phyloP scores from a whole-genome alignment of 1,140 invertebrate genomes.

The Ips nitidus region DNA sequence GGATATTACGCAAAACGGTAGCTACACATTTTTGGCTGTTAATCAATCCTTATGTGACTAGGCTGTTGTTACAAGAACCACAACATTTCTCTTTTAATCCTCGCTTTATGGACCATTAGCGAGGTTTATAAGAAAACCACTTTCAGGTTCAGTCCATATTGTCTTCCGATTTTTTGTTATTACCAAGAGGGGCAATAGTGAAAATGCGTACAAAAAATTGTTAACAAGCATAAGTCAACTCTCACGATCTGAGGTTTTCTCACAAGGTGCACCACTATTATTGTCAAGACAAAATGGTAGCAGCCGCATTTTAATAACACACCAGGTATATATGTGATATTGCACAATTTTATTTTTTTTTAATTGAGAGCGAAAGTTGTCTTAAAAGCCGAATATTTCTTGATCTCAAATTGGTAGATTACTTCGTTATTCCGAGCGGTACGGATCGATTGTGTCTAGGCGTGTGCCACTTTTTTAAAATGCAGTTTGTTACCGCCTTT shows the following conservation, averaged over 20 bases:
- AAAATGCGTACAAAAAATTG: too few species aligned
- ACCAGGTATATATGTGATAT: background rate
- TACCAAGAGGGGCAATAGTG: too few species aligned
- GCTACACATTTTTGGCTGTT: background rate
- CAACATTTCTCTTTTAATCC: slow-evolving; percentile 2
- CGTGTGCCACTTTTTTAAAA: background rate
- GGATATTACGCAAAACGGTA: slow-evolving; percentile 6
- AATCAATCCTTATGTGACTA: background rate
- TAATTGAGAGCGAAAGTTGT: slow-evolving; percentile 25
- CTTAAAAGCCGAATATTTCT: slow-evolving; percentile 16
- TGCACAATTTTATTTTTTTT: slow-evolving; percentile 22
- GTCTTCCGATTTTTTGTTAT: too few species aligned
- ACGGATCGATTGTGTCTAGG: slow-evolving; percentile 14
- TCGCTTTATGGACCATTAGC: too few species aligned
- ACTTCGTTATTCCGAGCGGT: slow-evolving; percentile 13
- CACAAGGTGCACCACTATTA: too few species aligned
- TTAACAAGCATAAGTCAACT: too few species aligned
- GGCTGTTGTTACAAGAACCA: background rate
- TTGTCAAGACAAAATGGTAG: too few species aligned
- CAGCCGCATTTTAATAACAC: background rate
- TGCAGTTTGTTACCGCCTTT: slow-evolving; percentile 2
- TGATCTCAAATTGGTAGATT: slow-evolving; percentile 16
- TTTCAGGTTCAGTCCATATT: too few species aligned
- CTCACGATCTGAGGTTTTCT: too few species aligned
- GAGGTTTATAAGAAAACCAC: too few species aligned